Evolutionary conservation across 2,797 vertebrate genomes (phyloP).

Genomic region (Lates japonicus): DNA sequence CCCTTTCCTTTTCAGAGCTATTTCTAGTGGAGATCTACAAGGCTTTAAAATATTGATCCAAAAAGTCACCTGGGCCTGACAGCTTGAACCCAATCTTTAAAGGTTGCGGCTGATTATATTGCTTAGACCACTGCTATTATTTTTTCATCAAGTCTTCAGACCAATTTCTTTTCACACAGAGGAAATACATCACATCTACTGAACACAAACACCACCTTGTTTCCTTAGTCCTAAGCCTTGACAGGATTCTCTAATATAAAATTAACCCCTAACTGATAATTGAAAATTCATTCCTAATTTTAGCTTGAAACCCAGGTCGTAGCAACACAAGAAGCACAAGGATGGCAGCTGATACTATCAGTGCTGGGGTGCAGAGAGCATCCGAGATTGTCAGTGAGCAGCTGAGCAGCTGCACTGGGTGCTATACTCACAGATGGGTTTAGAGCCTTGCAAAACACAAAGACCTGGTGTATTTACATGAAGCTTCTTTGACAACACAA

Average conservation of each 20-base stretch:
- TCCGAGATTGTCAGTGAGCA: slow-evolving; percentile 16
- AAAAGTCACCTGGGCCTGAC: slow-evolving; percentile 43
- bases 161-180: slow-evolving; percentile 51
- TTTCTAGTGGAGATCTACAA: slow-evolving; percentile 38
- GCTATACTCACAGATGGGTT: neutral
- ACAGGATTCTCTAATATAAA: slow-evolving; percentile 14
- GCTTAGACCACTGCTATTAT: slow-evolving; percentile 45
- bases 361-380: neutral
- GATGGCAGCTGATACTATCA: neutral
- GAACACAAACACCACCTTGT: neutral
- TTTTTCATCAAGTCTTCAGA: slow-evolving; percentile 43
- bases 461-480: neutral
- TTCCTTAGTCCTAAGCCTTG: slow-evolving; percentile 8
- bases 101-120: slow-evolving; percentile 50
- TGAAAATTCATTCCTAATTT: slow-evolving; percentile 29
- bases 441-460: neutral
- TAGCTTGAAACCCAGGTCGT: slow-evolving; percentile 13
- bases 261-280: slow-evolving; percentile 35
- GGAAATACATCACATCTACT: slow-evolving; percentile 6
- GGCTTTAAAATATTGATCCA: slow-evolving; percentile 66
- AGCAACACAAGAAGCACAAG: neutral
- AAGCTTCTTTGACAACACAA: neutral
- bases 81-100: slow-evolving; percentile 56
- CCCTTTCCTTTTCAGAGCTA: slow-evolving; percentile 34
- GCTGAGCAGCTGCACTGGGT: neutral